Evolutionary conservation across 2,888 invertebrate species (phyloP).

Genomic region (Melinopterus prodromus): DNA sequence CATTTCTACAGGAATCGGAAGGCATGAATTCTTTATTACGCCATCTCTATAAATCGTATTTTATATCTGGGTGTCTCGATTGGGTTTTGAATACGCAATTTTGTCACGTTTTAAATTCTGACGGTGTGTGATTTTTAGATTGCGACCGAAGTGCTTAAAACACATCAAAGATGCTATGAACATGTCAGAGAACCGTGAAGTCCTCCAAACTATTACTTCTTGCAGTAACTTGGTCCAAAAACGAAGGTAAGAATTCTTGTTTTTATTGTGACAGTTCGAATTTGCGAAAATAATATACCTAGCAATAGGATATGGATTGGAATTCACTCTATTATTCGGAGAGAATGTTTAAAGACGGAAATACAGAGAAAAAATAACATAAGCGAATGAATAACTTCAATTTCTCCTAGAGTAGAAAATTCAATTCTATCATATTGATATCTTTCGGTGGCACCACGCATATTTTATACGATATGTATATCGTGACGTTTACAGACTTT

Average conservation of each 20-base stretch:
- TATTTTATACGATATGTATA: too few species aligned
- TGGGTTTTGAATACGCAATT: not conserved
- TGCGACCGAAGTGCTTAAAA: not conserved
- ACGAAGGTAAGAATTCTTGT: slow-evolving; percentile 38
- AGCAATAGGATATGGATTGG: too few species aligned
- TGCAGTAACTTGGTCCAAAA: slow-evolving; percentile 54
- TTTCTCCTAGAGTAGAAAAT: too few species aligned
- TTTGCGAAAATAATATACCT: not conserved
- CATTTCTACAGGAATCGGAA: not conserved
- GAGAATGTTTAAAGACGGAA: too few species aligned
- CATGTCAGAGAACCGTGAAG: slow-evolving; percentile 54
- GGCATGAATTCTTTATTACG: slow-evolving; percentile 46
- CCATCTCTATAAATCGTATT: not conserved
- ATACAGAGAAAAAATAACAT: too few species aligned
- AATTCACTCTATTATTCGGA: too few species aligned
- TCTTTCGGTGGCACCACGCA: too few species aligned
- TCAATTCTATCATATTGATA: too few species aligned
- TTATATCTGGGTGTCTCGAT: not conserved
- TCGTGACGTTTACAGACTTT: too few species aligned
- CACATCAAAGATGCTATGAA: slow-evolving; percentile 43
- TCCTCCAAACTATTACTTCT: slow-evolving; percentile 57
- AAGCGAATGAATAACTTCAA: too few species aligned
- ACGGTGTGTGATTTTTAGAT: slow-evolving; percentile 8
- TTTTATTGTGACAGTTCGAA: not conserved
- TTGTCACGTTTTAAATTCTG: slow-evolving; percentile 8